These are phyloP conservation scores for Limnephilus lunatus DNA, from an alignment of 2,888 invertebrate species.

Conservation along the genomic window DNA sequence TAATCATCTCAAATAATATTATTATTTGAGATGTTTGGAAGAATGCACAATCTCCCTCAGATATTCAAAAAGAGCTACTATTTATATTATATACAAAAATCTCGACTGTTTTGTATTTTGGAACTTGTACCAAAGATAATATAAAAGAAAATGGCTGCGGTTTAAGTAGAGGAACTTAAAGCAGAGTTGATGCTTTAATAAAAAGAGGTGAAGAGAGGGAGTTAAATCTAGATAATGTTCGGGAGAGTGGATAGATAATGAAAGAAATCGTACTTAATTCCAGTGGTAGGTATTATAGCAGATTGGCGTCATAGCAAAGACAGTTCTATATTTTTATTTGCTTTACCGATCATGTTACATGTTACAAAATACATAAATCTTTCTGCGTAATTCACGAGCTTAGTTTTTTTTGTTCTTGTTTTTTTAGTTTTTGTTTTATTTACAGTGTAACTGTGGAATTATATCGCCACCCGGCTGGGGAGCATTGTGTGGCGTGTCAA, in stretches of 20 bases:
- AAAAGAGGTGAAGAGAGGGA: conserved; percentile 46
- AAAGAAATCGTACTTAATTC: conserved; percentile 10
- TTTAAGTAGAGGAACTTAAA: conserved; percentile 3
- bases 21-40: background rate
- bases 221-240: conserved; percentile 25
- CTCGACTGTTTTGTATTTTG: background rate
- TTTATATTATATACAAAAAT: conserved; percentile 14
- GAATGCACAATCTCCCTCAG: background rate
- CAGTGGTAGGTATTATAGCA: background rate
- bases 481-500: too few species aligned
- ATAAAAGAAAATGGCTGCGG: conserved; percentile 10
- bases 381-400: background rate
- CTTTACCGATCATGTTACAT: background rate
- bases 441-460: too few species aligned
- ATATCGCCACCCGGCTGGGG: too few species aligned
- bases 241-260: conserved; percentile 9
- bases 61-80: background rate
- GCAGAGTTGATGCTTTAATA: conserved; percentile 8
- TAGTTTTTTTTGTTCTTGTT: background rate
- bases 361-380: background rate
- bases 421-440: too few species aligned
- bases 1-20: too few species aligned
- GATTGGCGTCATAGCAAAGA: background rate
- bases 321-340: background rate
- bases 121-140: background rate